Evolutionary conservation across 2,113 vertebrate species (phyloP).

Genomic region (Marcusenius ussheri): DNA sequence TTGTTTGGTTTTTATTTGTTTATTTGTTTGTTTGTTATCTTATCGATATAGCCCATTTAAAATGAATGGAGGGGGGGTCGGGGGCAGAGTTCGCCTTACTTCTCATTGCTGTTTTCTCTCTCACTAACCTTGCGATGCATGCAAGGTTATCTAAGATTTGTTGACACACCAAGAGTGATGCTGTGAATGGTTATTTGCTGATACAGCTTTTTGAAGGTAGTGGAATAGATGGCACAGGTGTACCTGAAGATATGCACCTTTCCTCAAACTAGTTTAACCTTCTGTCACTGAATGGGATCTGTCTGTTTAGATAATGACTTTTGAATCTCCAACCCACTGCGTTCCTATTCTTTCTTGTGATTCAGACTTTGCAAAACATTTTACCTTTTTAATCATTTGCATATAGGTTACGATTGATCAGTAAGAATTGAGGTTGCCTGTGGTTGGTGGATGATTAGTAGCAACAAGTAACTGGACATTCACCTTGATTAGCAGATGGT

Average conservation of each 20-base stretch:
- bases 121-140: not conserved
- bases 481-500: not conserved
- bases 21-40: not conserved
- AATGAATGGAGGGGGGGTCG: not conserved
- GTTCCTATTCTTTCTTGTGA: not conserved
- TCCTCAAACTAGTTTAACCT: not conserved
- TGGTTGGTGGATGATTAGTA: not conserved
- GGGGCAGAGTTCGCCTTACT: too few relatives aligned
- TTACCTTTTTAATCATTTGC: not conserved
- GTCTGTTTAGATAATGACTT: not conserved
- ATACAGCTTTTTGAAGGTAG: not conserved
- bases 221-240: not conserved
- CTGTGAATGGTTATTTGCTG: not conserved
- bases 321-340: not conserved
- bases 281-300: not conserved
- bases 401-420: not conserved
- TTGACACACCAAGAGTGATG: not conserved
- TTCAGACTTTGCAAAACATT: not conserved
- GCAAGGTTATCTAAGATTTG: conserved; percentile 7
- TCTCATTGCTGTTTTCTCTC: not conserved
- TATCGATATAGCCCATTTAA: not conserved
- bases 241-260: not conserved
- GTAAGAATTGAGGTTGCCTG: not conserved
- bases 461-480: not conserved
- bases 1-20: not conserved